phyloP scores from a whole-genome alignment of 2,113 vertebrate genomes.

The Ammodytes marinus region DNA sequence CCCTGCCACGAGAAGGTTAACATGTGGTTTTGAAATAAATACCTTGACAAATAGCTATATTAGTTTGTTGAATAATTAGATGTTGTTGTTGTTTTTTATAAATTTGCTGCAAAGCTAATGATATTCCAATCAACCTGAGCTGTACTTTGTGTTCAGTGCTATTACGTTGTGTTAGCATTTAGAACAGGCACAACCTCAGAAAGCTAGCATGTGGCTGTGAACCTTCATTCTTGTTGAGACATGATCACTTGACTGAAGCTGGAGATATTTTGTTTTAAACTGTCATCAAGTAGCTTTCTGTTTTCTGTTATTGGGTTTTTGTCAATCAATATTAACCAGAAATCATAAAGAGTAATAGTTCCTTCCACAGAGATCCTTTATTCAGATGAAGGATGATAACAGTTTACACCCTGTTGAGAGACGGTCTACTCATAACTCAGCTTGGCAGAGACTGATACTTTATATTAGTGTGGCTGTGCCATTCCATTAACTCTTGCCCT shows the following conservation, averaged over 20 bases:
- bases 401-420: not conserved
- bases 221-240: not conserved
- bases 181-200: not conserved
- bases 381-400: not conserved
- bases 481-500: conserved; percentile 3
- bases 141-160: no score
- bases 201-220: not conserved
- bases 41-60: no score
- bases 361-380: not conserved
- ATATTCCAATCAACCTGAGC: not conserved
- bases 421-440: conserved; percentile 26
- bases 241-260: no score
- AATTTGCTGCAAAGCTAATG: not conserved
- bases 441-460: not conserved
- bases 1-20: no score
- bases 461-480: not conserved
- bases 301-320: not conserved
- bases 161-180: no score
- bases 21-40: no score
- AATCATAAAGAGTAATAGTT: not conserved
- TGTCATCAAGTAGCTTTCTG: not conserved
- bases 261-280: not conserved
- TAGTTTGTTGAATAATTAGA: not conserved
- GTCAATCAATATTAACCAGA: not conserved
- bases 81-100: not conserved